Conservation (phyloP, 2,113 vertebrate species). For the Tetraodon nigroviridis region DNA sequence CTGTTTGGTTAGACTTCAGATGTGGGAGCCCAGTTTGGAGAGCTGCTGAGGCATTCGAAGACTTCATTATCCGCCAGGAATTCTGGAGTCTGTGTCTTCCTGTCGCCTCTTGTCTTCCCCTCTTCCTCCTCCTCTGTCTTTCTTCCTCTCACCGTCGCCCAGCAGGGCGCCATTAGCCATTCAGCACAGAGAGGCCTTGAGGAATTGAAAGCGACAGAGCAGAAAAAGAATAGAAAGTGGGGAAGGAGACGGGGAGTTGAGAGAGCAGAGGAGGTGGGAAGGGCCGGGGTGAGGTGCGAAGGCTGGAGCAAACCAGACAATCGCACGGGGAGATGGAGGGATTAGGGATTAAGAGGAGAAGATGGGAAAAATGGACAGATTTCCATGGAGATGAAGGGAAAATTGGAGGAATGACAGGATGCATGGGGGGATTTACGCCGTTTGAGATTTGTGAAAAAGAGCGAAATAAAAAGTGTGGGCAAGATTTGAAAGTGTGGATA, state of each 20-base stretch:
- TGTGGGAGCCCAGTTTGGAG: slow-evolving; percentile 32
- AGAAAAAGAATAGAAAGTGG: slow-evolving; percentile 72
- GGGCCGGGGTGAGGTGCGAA: slow-evolving; percentile 43
- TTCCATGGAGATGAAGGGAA: slow-evolving; percentile 59
- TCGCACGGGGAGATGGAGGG: slow-evolving; percentile 46
- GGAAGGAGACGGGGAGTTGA: slow-evolving; percentile 39
- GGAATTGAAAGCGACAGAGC: slow-evolving; percentile 74
- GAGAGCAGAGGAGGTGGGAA: slow-evolving; percentile 20
- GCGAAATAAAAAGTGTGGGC: slow-evolving; percentile 20
- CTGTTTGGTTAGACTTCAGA: slow-evolving; percentile 32
- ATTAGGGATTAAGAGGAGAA: slow-evolving; percentile 59
- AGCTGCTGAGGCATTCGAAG: slow-evolving; percentile 35
- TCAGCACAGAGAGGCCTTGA: slow-evolving; percentile 69
- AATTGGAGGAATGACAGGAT: slow-evolving; percentile 42
- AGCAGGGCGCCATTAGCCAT: slow-evolving; percentile 74
- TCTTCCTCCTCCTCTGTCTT: slow-evolving; percentile 55
- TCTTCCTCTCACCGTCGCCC: slow-evolving; percentile 53
- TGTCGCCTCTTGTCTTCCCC: slow-evolving; percentile 10
- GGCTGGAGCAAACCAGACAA: slow-evolving; percentile 31
- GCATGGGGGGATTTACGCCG: slow-evolving; percentile 23
- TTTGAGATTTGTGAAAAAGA: slow-evolving; percentile 32
- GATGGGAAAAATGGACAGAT: slow-evolving; percentile 41
- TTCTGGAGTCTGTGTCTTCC: slow-evolving; percentile 49
- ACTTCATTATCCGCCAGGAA: slow-evolving; percentile 61
- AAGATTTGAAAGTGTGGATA: slow-evolving; percentile 19